These are phyloP conservation scores for Ptychobarbus kaznakovi DNA, from an alignment of 2,797 vertebrate species.

Conservation along the genomic window DNA sequence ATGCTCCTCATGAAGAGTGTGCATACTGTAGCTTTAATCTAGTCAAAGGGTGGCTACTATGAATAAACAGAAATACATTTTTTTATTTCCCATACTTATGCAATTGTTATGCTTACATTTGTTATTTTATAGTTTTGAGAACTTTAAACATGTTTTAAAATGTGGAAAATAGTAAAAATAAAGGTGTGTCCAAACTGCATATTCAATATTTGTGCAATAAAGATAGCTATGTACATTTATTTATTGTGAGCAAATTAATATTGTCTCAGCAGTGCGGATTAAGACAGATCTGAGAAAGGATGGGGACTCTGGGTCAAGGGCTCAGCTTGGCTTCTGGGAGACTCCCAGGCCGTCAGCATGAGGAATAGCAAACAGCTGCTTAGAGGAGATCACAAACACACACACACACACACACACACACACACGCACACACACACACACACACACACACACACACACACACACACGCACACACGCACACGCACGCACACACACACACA, in stretches of 20 bases:
- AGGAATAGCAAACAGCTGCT: slow-evolving; percentile 82
- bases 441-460: no score
- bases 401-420: slow-evolving; percentile 61
- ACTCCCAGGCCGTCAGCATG: slow-evolving; percentile 72
- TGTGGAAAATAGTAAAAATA: not conserved
- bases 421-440: slow-evolving; percentile 33
- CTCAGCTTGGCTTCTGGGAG: slow-evolving; percentile 55
- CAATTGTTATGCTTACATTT: not conserved
- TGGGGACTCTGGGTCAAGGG: slow-evolving; percentile 53
- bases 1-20: not conserved
- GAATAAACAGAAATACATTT: not conserved
- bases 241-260: not conserved
- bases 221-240: not conserved
- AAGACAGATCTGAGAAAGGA: slow-evolving; percentile 62
- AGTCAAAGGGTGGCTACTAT: not conserved
- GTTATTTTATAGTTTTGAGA: not conserved
- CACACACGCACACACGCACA: slow-evolving; percentile 18
- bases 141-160: not conserved
- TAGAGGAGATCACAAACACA: slow-evolving; percentile 69
- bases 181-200: no score
- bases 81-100: not conserved
- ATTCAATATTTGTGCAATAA: not conserved
- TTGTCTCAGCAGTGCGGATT: slow-evolving; percentile 25
- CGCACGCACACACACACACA: slow-evolving; percentile 58
- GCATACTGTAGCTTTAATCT: not conserved